Conservation (phyloP, 2,113 vertebrate genomes). For the Sander lucioperca region DNA sequence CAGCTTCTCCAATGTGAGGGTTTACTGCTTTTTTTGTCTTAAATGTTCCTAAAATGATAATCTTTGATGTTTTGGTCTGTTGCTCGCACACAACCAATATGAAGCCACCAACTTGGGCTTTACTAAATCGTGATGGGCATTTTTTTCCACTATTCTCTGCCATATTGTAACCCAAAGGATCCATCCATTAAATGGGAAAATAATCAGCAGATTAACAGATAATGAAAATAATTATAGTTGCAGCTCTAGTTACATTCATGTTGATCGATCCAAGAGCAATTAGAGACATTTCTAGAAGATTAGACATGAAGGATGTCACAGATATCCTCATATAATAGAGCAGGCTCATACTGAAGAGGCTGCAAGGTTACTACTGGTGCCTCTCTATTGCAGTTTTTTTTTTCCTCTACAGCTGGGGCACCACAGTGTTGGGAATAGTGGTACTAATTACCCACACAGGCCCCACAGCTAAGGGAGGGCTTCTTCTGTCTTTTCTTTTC, state of each 20-base stretch:
- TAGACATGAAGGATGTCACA: neutral
- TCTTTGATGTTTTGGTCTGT: neutral
- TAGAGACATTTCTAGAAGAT: neutral
- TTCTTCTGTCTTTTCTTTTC: neutral
- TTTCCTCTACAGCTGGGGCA: conserved; percentile 35
- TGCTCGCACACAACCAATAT: neutral
- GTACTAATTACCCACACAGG: conserved; percentile 34
- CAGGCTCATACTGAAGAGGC: conserved; percentile 15
- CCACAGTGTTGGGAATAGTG: conserved; percentile 19
- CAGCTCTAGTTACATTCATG: neutral
- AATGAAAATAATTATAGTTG: neutral
- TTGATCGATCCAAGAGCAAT: neutral
- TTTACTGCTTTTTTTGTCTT: neutral
- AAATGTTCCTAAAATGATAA: neutral
- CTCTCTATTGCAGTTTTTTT: neutral
- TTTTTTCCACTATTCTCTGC: neutral
- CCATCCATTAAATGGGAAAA: neutral
- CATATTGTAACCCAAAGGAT: neutral
- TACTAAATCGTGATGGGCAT: neutral
- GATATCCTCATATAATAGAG: conserved; percentile 22
- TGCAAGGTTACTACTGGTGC: conserved; percentile 47
- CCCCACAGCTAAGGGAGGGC: conserved; percentile 7
- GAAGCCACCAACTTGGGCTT: neutral
- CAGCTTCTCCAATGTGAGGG: neutral
- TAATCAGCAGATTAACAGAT: neutral